phyloP scores from a whole-genome alignment of 2,113 vertebrate genomes.

The Clarias magur region DNA sequence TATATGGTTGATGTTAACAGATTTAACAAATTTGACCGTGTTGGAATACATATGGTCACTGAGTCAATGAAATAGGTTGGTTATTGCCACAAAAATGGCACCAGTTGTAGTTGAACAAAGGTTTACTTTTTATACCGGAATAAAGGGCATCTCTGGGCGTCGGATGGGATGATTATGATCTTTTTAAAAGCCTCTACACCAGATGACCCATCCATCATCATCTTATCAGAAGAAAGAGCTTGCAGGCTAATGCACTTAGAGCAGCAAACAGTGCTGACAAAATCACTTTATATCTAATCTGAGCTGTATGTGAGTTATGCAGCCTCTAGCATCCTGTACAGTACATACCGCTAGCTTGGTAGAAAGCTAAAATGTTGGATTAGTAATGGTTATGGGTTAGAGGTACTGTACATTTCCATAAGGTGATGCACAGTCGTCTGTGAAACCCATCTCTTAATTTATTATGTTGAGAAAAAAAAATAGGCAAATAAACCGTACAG shows the following conservation, averaged over 20 bases:
- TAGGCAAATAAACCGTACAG: not conserved
- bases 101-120: not conserved
- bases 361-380: not conserved
- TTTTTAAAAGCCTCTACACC: not conserved
- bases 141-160: not conserved
- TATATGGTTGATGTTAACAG: not conserved
- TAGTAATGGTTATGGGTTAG: not conserved
- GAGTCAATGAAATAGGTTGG: not conserved
- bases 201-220: conserved; percentile 3
- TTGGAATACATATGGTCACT: not conserved
- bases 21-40: not conserved
- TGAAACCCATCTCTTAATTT: not conserved
- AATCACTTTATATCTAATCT: not conserved
- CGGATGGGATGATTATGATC: not conserved
- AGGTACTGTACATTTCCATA: not conserved
- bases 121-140: not conserved
- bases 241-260: not conserved
- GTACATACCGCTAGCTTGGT: not conserved
- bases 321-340: not conserved
- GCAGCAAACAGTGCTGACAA: conserved; percentile 2
- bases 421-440: not conserved
- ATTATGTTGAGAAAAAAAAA: not conserved
- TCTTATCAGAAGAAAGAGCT: conserved; percentile 6
- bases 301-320: not conserved
- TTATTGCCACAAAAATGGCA: not conserved